phyloP scores from a whole-genome alignment of 2,797 vertebrate genomes.

The Champsocephalus esox region DNA sequence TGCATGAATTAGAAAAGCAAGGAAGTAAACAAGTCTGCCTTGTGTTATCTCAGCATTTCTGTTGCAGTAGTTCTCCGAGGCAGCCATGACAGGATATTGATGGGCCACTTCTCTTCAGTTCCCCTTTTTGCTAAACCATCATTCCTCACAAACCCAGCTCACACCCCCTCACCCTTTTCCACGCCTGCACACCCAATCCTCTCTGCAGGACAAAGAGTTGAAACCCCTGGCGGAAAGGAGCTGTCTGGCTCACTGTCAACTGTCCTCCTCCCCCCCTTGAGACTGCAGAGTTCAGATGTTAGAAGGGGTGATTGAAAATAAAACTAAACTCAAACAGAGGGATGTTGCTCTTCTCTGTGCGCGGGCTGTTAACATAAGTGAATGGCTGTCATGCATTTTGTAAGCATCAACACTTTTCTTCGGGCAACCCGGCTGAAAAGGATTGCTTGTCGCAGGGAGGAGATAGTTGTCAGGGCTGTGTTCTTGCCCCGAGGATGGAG shows the following conservation, averaged over 20 bases:
- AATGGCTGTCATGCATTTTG: conserved; percentile 81
- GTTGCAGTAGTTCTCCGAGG: conserved; percentile 60
- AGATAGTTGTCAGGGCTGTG: conserved; percentile 74
- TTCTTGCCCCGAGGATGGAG: conserved; percentile 61
- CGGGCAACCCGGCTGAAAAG: conserved; percentile 69
- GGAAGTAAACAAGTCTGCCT: conserved; percentile 69
- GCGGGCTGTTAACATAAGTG: conserved; percentile 76
- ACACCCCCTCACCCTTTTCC: conserved; percentile 23
- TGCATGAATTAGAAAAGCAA: conserved; percentile 41
- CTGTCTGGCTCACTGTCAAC: conserved; percentile 76
- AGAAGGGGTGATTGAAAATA: conserved; percentile 68
- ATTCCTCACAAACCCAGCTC: background rate
- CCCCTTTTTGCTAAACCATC: conserved; percentile 42
- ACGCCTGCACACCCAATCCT: conserved; percentile 51
- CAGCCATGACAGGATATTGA: conserved; percentile 81
- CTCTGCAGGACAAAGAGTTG: conserved; percentile 75
- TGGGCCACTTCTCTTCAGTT: conserved; percentile 65
- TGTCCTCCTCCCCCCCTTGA: conserved; percentile 41
- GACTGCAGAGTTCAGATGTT: conserved; percentile 76
- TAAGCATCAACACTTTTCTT: conserved; percentile 83
- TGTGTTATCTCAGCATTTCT: conserved; percentile 76
- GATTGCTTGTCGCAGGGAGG: conserved; percentile 73
- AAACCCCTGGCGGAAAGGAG: conserved; percentile 72
- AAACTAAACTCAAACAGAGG: conserved; percentile 68
- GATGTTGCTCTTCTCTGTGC: conserved; percentile 52